A percentile compares a stretch with the other conserved stretches of the same genome.
Conservation (phyloP, 2,797 vertebrate genomes). For the Loris lydekkerianus region DNA sequence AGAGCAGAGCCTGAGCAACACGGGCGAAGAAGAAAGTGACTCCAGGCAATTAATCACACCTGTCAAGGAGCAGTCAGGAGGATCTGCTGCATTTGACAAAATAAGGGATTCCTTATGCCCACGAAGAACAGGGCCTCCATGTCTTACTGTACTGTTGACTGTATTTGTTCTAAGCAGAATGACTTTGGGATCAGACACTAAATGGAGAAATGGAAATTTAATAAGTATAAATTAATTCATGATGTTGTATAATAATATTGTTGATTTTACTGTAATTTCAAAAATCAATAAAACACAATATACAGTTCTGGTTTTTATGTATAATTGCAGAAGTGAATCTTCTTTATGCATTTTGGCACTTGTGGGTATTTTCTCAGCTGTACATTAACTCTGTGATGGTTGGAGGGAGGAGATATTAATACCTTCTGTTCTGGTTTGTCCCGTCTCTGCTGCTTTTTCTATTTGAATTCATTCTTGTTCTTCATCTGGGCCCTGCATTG, state of each 20-base stretch:
- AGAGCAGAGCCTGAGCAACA: conserved; percentile 59
- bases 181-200: neutral
- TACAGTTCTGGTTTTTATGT: neutral
- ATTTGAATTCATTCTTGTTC: neutral
- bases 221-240: neutral
- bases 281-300: neutral
- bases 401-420: neutral
- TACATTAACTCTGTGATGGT: neutral
- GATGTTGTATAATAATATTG: neutral
- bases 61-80: conserved; percentile 67
- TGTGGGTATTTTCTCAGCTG: neutral
- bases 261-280: neutral
- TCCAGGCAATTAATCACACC: conserved; percentile 78
- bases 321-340: neutral
- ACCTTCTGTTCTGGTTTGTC: neutral
- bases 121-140: neutral
- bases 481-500: neutral
- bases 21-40: conserved; percentile 44
- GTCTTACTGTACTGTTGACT: neutral
- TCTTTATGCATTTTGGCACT: neutral
- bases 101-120: neutral
- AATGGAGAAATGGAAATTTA: neutral
- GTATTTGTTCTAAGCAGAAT: neutral
- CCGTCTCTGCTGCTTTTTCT: neutral
- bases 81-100: conserved; percentile 57